Evolutionary conservation across 1,140 invertebrate species (phyloP).

Genomic region (Musca vetustissima): DNA sequence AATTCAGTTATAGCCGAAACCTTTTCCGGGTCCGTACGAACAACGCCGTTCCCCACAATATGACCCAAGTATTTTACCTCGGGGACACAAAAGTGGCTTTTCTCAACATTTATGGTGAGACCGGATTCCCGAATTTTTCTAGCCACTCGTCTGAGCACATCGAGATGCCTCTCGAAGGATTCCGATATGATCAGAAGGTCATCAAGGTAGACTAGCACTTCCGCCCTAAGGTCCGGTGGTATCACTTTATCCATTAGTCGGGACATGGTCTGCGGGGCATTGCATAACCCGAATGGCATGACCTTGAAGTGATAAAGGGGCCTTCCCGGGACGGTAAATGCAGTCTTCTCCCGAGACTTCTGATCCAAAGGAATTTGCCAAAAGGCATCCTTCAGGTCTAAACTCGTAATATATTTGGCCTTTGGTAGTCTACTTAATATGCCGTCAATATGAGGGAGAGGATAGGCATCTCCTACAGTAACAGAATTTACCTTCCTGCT

Average conservation of each 20-base stretch:
- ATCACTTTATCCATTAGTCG: background rate
- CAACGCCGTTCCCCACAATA: constrained; percentile 35
- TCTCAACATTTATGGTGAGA: no score
- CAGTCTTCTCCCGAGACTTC: no score
- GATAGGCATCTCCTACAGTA: constrained; percentile 21
- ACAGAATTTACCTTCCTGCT: background rate
- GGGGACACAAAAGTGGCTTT: constrained; percentile 55
- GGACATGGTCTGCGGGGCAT: background rate
- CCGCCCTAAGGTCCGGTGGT: no score
- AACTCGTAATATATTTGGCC: constrained; percentile 12
- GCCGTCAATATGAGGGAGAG: no score
- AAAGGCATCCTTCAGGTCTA: no score
- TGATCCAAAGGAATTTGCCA: no score
- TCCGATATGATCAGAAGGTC: no score
- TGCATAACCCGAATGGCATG: no score
- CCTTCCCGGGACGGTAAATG: no score
- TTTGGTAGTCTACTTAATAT: constrained; percentile 21
- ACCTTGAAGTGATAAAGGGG: constrained; percentile 36
- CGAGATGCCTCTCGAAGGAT: no score
- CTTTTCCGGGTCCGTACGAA: constrained; percentile 6
- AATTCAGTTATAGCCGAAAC: constrained; percentile 4
- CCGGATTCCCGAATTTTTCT: background rate
- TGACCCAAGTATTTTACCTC: constrained; percentile 18
- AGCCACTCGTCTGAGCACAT: no score
- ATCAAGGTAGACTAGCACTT: no score